A percentile compares a stretch with the other conserved stretches of the same genome.
Conservation (phyloP, 2,888 invertebrate genomes). For the Lumbricus terrestris region DNA sequence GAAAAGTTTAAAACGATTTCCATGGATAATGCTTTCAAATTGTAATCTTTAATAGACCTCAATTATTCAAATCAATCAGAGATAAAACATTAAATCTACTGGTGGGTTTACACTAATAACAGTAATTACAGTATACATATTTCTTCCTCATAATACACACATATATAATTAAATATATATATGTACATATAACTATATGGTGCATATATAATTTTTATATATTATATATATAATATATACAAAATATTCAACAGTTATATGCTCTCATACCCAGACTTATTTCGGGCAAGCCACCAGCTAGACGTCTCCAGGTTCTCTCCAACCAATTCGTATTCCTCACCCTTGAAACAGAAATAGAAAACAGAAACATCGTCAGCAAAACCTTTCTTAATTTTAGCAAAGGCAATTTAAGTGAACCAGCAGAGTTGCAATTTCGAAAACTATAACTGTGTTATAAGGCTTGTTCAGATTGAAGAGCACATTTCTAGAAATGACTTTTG, state of each 20-base stretch:
- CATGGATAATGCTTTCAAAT: not conserved
- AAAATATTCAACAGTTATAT: not conserved
- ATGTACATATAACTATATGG: no score
- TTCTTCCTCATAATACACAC: no score
- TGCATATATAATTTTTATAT: no score
- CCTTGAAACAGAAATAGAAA: conserved; percentile 22
- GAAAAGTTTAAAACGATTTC: not conserved
- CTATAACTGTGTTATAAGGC: not conserved
- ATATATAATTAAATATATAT: no score
- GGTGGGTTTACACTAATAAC: no score
- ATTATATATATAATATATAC: not conserved
- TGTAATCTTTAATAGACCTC: not conserved
- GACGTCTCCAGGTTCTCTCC: conserved; percentile 20
- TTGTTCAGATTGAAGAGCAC: no score
- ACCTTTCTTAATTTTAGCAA: not conserved
- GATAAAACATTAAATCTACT: not conserved
- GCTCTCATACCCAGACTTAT: conserved; percentile 23
- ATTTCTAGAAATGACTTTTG: not conserved
- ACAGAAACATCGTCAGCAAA: not conserved
- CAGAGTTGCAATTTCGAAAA: not conserved
- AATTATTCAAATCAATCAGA: not conserved
- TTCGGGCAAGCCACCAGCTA: conserved; percentile 26
- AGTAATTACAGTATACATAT: no score
- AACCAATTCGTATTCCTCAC: conserved; percentile 32
- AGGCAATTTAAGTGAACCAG: not conserved